Evolutionary conservation across 2,113 vertebrate species (phyloP), one percentile per base, ranked within the genome.

Genomic region (Colossoma macropomum): DNA sequence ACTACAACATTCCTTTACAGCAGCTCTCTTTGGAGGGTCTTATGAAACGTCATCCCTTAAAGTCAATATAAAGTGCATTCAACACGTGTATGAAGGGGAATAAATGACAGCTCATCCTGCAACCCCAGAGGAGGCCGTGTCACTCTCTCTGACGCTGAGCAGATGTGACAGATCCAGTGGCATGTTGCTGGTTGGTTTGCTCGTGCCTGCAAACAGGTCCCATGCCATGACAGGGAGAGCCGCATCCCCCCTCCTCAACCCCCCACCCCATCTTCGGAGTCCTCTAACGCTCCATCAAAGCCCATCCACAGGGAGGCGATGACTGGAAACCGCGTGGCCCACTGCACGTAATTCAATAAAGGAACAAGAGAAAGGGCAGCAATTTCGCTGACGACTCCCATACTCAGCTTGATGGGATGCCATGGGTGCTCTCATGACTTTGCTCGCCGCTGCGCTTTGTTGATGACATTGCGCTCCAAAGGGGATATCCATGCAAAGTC

Each of bases 141-240:
- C 84, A 86, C n/a, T 82, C 71, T 81, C 66, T 21, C 27, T 76
- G 75, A 81, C 72, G 77, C 70, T 73, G 82, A 84, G 52, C 70
- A 63, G 75, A 62, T 23, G 30, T 65, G 85, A 85, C 81, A 83
- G 77, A 68, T 84, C 75, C 28, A 66, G 50, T 50, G 71, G 74
- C 59, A 70, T 83, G 72, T 59, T 62, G 25, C 80, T 38, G 48
- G 74, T 59, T 56, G 69, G 81, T 84, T 77, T 23, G 70, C 75
- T 84, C 63, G 50, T 76, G 74, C 52, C 56, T 45, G 38, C 34
- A 54, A 77, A 80, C 79, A 70, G 80, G 74, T 88, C 79, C 63
- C 23, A 59, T 32, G 52, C 62, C 21, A 74, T 79, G 74, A 77
- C 75, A 77, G 48, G 45, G 82, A 69, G n/a, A 77, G 69, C 70